A percentile compares a stretch with the other conserved stretches of the same genome.
Evolutionary conservation across 1,140 invertebrate genomes (phyloP).

Genomic region (Drosophila albomicans): DNA sequence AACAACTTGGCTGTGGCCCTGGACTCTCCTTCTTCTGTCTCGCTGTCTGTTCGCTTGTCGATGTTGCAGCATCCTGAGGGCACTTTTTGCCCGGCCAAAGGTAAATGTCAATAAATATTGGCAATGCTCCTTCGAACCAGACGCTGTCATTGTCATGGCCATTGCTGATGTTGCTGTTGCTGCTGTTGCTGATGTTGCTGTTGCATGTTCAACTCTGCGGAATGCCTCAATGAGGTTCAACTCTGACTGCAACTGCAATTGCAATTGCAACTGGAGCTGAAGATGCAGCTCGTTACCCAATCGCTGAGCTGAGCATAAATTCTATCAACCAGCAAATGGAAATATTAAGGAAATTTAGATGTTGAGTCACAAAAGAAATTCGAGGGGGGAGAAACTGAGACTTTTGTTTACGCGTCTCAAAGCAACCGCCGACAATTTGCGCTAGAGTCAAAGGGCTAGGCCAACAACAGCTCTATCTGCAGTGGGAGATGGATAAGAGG

Average conservation of each 20-base stretch:
- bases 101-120: slow-evolving; percentile 82
- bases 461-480: slow-evolving; percentile 3
- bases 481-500: background rate
- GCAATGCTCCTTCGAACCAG: slow-evolving; percentile 58
- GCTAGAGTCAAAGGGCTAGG: slow-evolving; percentile 39
- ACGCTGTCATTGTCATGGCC: slow-evolving; percentile 72
- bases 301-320: slow-evolving; percentile 63
- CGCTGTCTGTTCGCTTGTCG: slow-evolving; percentile 19
- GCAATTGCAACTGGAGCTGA: slow-evolving; percentile 9
- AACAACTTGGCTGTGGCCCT: slow-evolving; percentile 28
- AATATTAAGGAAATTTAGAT: slow-evolving; percentile 80
- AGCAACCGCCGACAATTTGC: slow-evolving; percentile 67
- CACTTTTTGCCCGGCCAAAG: slow-evolving; percentile 49
- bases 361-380: slow-evolving; percentile 18
- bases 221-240: slow-evolving; percentile 55
- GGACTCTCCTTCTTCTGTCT: slow-evolving; percentile 38
- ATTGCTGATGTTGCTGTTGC: slow-evolving; percentile 25
- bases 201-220: slow-evolving; percentile 35
- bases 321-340: slow-evolving; percentile 76
- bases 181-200: slow-evolving; percentile 25
- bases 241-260: slow-evolving; percentile 26
- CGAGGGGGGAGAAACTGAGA: background rate
- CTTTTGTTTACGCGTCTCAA: slow-evolving; percentile 55
- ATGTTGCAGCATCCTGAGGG: slow-evolving; percentile 46
- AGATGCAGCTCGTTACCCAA: background rate